Evolutionary conservation across 2,113 vertebrate genomes (phyloP), one percentile per base, ranked within the genome.

Genomic region (Oceanites oceanicus): DNA sequence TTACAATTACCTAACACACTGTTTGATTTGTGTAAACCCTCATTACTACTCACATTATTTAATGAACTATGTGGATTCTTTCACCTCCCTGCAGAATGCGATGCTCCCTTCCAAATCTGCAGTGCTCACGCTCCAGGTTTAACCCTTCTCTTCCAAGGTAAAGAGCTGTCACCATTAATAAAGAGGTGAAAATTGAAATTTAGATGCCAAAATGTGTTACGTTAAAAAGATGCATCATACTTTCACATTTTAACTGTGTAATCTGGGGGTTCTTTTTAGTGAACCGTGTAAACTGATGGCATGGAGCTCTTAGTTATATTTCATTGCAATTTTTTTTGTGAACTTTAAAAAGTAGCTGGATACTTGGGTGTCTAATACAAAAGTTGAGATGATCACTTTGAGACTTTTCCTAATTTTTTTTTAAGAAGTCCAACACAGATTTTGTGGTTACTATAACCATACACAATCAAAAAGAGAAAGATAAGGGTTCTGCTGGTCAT

Each of bases 11-110:
- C 98, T 97, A 97, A 96, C 95, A 96, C 96, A 91, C 96, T 94
- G 97, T 86, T 97, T 97, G 98, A 97, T 97, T 98, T 98, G 97
- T 98, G 97, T 97, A 98, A 98, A 96, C 93, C 86, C 95, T 97
- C 96, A 92, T 97, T 97, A 97, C 94, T 87, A 78, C 97, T 97
- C 95, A 32, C 97, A 90, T 98, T 97, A 98, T 96, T 98, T 98
- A 98, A 98, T 98, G 98, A 98, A 98, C 97, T 98, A 42, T 96
- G 96, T 90, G 96, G 88, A 78, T 89, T 90, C 71, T 50, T 82
- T 87, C 40, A 25, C 96, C 95, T 98, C 97, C 96, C 97, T 87
- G 80, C 93, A 96, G 97, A 88, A 75, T 32, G 3, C 17, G 0
- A 3, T 10, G 74, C 93, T 97, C 81, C 73, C 67, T 92, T 97